These are phyloP conservation scores for Eueides isabella DNA, from an alignment of 1,140 invertebrate species.

Conservation along the genomic window DNA sequence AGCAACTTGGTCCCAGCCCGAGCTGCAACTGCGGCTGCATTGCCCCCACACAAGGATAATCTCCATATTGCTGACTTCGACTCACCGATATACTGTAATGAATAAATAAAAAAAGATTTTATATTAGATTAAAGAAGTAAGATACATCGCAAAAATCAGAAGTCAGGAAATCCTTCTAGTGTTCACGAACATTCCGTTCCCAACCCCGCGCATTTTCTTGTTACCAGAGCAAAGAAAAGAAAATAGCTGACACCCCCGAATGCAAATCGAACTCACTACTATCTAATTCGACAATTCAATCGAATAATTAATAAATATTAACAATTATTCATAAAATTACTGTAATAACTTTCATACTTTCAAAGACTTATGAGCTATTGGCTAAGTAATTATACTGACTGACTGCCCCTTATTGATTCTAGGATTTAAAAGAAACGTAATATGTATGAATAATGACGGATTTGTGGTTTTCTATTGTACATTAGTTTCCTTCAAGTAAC, in stretches of 20 bases:
- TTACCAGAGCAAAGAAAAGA: too few species aligned
- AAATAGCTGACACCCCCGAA: too few species aligned
- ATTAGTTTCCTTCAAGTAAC: neutral
- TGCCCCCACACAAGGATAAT: slow-evolving; percentile 66
- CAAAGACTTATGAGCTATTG: too few species aligned
- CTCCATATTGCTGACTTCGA: slow-evolving; percentile 66
- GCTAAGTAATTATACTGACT: neutral
- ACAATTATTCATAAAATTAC: too few species aligned
- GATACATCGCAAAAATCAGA: too few species aligned
- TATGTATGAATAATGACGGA: neutral
- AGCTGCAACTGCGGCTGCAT: slow-evolving; percentile 64
- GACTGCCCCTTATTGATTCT: neutral
- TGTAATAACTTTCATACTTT: too few species aligned
- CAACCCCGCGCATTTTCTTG: too few species aligned
- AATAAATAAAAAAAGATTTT: neutral
- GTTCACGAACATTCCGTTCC: neutral
- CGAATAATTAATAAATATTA: too few species aligned
- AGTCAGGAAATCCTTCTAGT: neutral
- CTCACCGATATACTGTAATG: slow-evolving; percentile 67
- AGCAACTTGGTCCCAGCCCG: slow-evolving; percentile 67
- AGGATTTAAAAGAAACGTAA: neutral
- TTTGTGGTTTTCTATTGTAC: neutral
- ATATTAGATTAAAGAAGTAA: neutral
- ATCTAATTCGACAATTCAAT: too few species aligned
- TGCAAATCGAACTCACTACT: too few species aligned